These are phyloP conservation scores for Myocastor coypus DNA, from an alignment of 2,113 vertebrate genomes.

Conservation along the genomic window DNA sequence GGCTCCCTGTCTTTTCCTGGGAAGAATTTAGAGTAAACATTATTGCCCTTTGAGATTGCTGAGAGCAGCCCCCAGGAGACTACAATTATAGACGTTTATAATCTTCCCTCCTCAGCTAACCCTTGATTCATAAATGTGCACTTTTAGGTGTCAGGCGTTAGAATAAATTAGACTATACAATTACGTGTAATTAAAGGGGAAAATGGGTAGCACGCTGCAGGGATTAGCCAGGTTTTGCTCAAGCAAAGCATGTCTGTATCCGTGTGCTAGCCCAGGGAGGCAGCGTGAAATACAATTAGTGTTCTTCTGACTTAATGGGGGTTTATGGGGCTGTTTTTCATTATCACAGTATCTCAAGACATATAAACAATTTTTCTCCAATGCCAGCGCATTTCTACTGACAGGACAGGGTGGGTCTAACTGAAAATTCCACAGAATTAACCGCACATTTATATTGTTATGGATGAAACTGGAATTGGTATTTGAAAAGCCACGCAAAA, in stretches of 20 bases:
- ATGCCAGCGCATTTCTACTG: slow-evolving; percentile 20
- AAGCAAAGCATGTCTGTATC: slow-evolving; percentile 39
- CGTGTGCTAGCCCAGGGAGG: not conserved
- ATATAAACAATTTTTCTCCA: slow-evolving; percentile 57
- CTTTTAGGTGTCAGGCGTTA: slow-evolving; percentile 67
- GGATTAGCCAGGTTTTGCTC: slow-evolving; percentile 53
- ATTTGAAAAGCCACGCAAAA: not conserved
- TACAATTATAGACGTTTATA: slow-evolving; percentile 72
- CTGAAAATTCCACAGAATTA: slow-evolving; percentile 58
- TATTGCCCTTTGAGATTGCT: not conserved
- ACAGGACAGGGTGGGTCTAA: slow-evolving; percentile 49
- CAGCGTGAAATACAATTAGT: slow-evolving; percentile 63
- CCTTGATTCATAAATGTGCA: slow-evolving; percentile 73
- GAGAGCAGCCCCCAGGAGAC: slow-evolving; percentile 54
- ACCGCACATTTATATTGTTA: slow-evolving; percentile 34
- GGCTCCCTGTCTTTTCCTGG: not conserved
- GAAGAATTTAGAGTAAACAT: slow-evolving; percentile 64
- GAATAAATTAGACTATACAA: slow-evolving; percentile 78
- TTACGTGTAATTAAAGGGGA: slow-evolving; percentile 72
- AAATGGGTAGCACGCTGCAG: not conserved
- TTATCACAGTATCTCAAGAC: slow-evolving; percentile 74
- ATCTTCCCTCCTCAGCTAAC: slow-evolving; percentile 72
- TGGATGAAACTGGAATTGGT: slow-evolving; percentile 23
- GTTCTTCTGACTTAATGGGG: slow-evolving; percentile 65
- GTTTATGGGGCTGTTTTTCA: slow-evolving; percentile 61